Percentiles rank a stretch among this genome's conserved stretches.
phyloP scores from a whole-genome alignment of 2,888 invertebrate species.

The Rhynchonema sp. region DNA sequence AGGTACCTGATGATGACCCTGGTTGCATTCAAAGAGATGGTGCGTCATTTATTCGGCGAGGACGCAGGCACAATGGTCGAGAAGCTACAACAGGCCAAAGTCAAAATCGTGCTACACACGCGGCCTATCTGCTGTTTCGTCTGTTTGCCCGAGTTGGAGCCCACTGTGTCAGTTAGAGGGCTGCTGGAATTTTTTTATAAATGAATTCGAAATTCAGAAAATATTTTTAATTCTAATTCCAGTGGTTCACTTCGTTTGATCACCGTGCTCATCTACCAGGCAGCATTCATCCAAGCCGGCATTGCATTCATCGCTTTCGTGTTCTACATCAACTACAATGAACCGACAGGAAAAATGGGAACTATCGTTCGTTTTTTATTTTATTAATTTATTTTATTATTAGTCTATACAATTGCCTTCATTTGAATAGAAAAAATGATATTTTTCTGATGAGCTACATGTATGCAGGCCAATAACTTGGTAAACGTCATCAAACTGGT shows the following conservation, averaged over 20 bases:
- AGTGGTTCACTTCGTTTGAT: neutral
- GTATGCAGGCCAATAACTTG: too few species aligned
- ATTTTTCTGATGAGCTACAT: too few species aligned
- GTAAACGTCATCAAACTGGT: neutral
- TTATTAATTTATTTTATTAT: too few species aligned
- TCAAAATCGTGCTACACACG: neutral
- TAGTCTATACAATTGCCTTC: too few species aligned
- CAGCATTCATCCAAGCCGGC: neutral
- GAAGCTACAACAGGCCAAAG: neutral
- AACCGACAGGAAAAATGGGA: neutral
- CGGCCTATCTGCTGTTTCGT: neutral
- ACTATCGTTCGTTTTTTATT: too few species aligned
- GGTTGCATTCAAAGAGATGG: neutral
- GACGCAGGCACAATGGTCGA: neutral
- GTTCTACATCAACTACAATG: neutral
- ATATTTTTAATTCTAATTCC: too few species aligned
- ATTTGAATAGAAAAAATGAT: too few species aligned
- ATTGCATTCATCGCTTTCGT: neutral
- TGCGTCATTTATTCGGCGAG: neutral
- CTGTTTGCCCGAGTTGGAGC: neutral
- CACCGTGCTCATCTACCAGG: neutral
- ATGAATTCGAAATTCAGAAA: too few species aligned
- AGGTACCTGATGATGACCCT: neutral
- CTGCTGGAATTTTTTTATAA: too few species aligned
- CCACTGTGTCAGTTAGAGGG: neutral